Conservation (phyloP, 2,113 vertebrate species). For the Gallinago jamesoni region DNA sequence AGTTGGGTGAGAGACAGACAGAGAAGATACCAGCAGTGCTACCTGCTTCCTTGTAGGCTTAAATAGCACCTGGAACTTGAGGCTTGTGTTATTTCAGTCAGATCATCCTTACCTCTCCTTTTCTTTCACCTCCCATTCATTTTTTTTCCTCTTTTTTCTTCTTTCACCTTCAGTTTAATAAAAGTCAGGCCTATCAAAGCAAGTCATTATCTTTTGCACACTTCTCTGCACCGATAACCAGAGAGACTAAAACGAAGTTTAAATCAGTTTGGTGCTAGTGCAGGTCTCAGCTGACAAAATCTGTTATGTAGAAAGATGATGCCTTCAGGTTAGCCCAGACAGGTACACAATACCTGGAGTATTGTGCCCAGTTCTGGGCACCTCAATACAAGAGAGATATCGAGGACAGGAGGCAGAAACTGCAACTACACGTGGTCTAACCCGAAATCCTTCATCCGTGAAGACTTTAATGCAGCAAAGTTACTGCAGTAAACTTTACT, state of each 20-base stretch:
- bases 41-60: background rate
- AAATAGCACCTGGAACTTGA: background rate
- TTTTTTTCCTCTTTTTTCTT: background rate
- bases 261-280: background rate
- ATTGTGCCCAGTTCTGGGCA: too few species aligned
- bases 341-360: too few species aligned
- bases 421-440: background rate
- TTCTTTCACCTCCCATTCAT: background rate
- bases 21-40: background rate
- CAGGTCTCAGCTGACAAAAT: background rate
- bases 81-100: background rate
- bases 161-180: background rate
- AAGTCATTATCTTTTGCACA: background rate
- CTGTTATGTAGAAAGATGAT: background rate
- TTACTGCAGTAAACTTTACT: background rate
- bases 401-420: background rate
- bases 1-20: accelerated
- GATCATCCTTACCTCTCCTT: background rate
- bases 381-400: too few species aligned
- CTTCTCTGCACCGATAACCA: background rate
- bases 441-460: background rate
- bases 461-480: background rate
- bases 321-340: background rate
- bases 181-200: background rate
- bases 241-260: background rate